Evolutionary conservation across 2,888 invertebrate genomes (phyloP), one percentile per base, ranked within the genome.

Genomic region (Drosophila emarginata): DNA sequence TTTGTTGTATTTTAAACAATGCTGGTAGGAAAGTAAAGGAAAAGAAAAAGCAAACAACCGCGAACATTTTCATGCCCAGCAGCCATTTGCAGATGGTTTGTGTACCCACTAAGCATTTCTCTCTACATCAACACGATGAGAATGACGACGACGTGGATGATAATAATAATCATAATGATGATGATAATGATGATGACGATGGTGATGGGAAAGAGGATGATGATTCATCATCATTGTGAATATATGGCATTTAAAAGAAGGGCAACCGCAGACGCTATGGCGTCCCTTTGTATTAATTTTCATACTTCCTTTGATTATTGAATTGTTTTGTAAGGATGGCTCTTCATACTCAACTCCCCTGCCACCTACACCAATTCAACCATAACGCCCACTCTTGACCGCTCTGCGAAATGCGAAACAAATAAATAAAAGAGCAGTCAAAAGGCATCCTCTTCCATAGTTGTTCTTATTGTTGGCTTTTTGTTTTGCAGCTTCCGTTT

Each of bases 201-300:
- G 45, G 9, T 5, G 28, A 54, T 28, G 26, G 54, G 54, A 40
- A 45, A 11, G 66, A 61, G 65, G 45, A 45, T 45, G 65, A 64
- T 64, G 64, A 64, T 71, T 65, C 72, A 66, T 72, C 67, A 37
- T 39, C 15, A 9, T 18, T 39, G 39, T 21, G 45, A 15, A 23
- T 39, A 58, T 37, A 18, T 58, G 62, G 57, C 70, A 74, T 64
- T 64, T 58, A 39, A 74, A 63, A 57, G 39, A 71, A 66, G 60
- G 50, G 28, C 64, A 52, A 54, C 67, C 67, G 54, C 67, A 60
- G 54, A 50, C 61, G 51, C 63, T 26, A 15, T 50, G 62, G 52
- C 59, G 74, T 74, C 68, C 73, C 50, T 79, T 85, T 87, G 79
- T 81, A 85, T 82, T 79, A 62, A 87, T 84, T 87, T 77, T 79